Conservation (phyloP, 2,113 vertebrate genomes). For the Galbula dea region DNA sequence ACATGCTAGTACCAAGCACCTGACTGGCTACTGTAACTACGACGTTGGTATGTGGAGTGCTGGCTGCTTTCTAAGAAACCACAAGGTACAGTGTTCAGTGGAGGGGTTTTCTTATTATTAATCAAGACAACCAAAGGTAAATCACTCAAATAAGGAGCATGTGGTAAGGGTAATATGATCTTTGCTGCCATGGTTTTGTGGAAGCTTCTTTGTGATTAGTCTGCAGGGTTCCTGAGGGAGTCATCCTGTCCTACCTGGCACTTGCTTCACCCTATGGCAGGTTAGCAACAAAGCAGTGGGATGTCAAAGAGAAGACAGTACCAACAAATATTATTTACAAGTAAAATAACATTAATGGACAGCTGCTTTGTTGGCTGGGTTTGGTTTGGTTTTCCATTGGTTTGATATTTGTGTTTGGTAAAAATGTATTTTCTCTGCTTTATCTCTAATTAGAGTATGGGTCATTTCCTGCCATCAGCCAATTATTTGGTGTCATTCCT, state of each 20-base stretch:
- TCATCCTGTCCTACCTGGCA: neutral
- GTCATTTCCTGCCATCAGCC: neutral
- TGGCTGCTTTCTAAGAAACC: slow-evolving; percentile 88
- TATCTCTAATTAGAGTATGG: neutral
- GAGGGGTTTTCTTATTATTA: neutral
- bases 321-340: neutral
- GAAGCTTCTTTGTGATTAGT: neutral
- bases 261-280: neutral
- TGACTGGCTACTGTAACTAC: slow-evolving; percentile 80
- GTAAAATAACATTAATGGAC: neutral
- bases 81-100: slow-evolving; percentile 72
- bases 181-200: neutral
- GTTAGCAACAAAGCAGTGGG: neutral
- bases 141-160: neutral
- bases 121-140: neutral
- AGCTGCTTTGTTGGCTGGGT: neutral
- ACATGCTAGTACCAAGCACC: slow-evolving; percentile 87
- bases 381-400: neutral
- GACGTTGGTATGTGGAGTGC: slow-evolving; percentile 85
- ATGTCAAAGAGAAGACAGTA: neutral
- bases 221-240: neutral
- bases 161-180: neutral
- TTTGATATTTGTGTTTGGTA: neutral
- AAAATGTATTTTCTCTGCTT: neutral
- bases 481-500: too few relatives aligned